Percentiles rank a stretch among this genome's conserved stretches.
Conservation (phyloP, 2,113 vertebrate species). For the Eulemur rufifrons region DNA sequence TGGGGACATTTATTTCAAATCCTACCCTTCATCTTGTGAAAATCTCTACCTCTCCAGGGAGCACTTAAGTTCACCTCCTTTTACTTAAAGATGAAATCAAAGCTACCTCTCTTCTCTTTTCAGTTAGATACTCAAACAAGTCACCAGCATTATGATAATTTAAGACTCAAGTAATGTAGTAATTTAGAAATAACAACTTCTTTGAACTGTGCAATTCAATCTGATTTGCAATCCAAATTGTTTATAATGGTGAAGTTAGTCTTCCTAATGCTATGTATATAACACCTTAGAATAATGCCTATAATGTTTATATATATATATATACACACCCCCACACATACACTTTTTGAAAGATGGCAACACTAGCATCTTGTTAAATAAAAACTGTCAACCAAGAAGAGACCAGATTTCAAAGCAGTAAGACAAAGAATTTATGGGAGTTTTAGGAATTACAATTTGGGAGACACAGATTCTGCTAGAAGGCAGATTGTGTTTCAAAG, state of each 20-base stretch:
- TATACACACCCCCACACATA: background rate
- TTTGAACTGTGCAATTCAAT: slow-evolving; percentile 51
- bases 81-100: background rate
- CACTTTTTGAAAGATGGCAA: background rate
- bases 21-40: background rate
- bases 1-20: background rate
- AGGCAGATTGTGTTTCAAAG: background rate
- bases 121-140: background rate
- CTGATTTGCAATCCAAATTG: slow-evolving; percentile 52
- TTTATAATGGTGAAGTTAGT: slow-evolving; percentile 20
- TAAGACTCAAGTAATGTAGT: slow-evolving; percentile 9
- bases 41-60: background rate
- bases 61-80: background rate
- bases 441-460: background rate
- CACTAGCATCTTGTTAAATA: background rate
- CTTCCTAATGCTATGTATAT: background rate
- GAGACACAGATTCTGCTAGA: background rate
- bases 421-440: background rate
- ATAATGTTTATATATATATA: background rate
- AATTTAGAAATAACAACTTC: slow-evolving; percentile 61
- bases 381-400: background rate
- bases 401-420: background rate
- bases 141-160: slow-evolving; percentile 18
- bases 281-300: background rate
- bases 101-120: background rate